phyloP scores from a whole-genome alignment of 2,113 vertebrate species.

The Gobiocypris rarus region DNA sequence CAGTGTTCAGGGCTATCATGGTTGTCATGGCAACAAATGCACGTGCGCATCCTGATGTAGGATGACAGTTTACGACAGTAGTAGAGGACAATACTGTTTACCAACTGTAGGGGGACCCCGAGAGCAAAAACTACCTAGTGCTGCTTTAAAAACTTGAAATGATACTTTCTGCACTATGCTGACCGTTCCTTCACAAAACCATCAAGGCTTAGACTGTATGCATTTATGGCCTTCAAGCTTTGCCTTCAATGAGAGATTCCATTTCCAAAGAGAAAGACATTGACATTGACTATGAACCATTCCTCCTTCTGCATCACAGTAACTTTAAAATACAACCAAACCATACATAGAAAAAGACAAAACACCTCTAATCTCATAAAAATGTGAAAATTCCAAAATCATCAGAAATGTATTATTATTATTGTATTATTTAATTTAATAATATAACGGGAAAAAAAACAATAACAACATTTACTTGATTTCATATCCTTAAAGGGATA shows the following conservation, averaged over 20 bases:
- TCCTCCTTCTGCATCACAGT: slow-evolving; percentile 9
- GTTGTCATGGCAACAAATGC: too few relatives aligned
- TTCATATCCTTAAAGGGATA: too few relatives aligned
- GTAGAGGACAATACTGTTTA: too few relatives aligned
- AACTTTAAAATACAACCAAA: neutral
- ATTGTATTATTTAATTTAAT: neutral
- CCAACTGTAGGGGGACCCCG: too few relatives aligned
- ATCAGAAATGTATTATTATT: too few relatives aligned
- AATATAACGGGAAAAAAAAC: neutral
- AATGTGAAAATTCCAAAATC: neutral
- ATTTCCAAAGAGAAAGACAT: slow-evolving; percentile 18
- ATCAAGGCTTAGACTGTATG: slow-evolving; percentile 15
- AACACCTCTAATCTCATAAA: neutral
- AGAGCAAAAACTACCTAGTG: too few relatives aligned
- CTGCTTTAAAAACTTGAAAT: slow-evolving; percentile 52
- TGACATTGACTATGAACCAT: neutral
- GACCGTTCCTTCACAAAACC: slow-evolving; percentile 28
- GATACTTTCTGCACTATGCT: slow-evolving; percentile 44
- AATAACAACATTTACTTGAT: neutral
- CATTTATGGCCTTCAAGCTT: slow-evolving; percentile 49
- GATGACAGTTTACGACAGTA: too few relatives aligned
- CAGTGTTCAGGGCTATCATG: too few relatives aligned
- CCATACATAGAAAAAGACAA: neutral
- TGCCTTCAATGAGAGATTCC: slow-evolving; percentile 44
- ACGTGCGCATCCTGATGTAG: too few relatives aligned